A percentile compares a stretch with the other conserved stretches of the same genome.
Evolutionary conservation across 2,888 invertebrate species (phyloP).

Genomic region (Congeria kusceri): DNA sequence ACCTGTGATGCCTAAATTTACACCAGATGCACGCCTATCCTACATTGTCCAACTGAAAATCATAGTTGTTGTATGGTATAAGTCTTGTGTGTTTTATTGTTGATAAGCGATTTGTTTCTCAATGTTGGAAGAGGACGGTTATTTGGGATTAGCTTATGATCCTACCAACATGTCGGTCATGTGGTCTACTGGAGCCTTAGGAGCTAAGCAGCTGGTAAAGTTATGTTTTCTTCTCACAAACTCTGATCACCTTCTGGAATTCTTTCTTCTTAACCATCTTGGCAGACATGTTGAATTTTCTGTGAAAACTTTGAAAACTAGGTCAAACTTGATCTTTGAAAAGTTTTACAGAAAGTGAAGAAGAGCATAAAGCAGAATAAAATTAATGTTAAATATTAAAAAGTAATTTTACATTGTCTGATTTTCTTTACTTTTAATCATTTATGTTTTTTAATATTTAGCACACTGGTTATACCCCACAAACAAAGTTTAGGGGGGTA

Average conservation of each 20-base stretch:
- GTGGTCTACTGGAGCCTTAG: conserved; percentile 62
- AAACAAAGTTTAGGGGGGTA: too few species aligned
- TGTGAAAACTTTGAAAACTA: conserved; percentile 7
- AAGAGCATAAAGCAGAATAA: too few species aligned
- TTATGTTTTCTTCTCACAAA: not conserved
- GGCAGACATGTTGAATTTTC: conserved; percentile 58
- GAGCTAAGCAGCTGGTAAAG: conserved; percentile 65
- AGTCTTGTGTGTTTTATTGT: conserved; percentile 45
- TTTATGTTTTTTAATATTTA: too few species aligned
- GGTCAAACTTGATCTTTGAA: conserved; percentile 7
- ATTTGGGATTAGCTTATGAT: conserved; percentile 61
- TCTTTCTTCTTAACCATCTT: not conserved
- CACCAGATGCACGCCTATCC: conserved; percentile 64
- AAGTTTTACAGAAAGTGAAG: not conserved
- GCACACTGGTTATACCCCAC: too few species aligned
- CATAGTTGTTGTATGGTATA: conserved; percentile 47
- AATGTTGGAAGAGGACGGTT: conserved; percentile 65
- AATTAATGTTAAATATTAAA: too few species aligned
- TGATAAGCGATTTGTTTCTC: conserved; percentile 61
- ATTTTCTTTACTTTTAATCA: too few species aligned
- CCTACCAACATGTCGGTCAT: conserved; percentile 61
- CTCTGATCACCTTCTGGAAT: not conserved
- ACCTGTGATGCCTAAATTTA: conserved; percentile 63
- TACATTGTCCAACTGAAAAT: conserved; percentile 53
- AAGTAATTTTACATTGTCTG: too few species aligned